phyloP scores from a whole-genome alignment of 2,888 invertebrate genomes.

The Selenia dentaria region DNA sequence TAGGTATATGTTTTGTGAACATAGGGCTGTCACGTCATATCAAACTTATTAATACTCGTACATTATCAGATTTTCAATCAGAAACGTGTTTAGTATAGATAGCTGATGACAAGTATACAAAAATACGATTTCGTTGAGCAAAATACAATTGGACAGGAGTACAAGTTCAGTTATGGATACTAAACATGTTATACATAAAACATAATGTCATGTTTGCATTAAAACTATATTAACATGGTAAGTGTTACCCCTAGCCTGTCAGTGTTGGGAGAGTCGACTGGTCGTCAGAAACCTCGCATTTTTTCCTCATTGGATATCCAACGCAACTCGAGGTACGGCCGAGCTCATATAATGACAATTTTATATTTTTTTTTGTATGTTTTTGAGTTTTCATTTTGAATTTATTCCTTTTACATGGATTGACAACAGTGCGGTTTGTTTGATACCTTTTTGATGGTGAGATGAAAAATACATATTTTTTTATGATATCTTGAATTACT shows the following conservation, averaged over 20 bases:
- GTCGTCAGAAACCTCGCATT: slow-evolving; percentile 79
- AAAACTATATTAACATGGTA: slow-evolving; percentile 32
- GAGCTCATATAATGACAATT: background rate
- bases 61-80: no score
- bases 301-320: slow-evolving; percentile 81
- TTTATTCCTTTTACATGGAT: slow-evolving; percentile 28
- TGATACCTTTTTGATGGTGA: slow-evolving; percentile 28
- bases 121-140: no score
- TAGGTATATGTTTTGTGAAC: no score
- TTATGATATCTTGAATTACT: no score
- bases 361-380: slow-evolving; percentile 24
- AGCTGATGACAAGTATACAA: no score
- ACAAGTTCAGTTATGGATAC: no score
- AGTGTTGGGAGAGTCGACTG: slow-evolving; percentile 75
- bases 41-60: no score
- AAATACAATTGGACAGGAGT: no score
- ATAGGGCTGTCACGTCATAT: no score
- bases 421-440: slow-evolving; percentile 35
- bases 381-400: slow-evolving; percentile 34
- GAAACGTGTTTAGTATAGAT: no score
- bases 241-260: slow-evolving; percentile 70
- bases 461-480: slow-evolving; percentile 20
- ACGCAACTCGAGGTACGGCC: slow-evolving; percentile 65
- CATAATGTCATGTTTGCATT: no score
- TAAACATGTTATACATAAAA: no score